Evolutionary conservation across 1,140 invertebrate genomes (phyloP), one percentile per base, ranked within the genome.

Genomic region (Monomorium pharaonis): DNA sequence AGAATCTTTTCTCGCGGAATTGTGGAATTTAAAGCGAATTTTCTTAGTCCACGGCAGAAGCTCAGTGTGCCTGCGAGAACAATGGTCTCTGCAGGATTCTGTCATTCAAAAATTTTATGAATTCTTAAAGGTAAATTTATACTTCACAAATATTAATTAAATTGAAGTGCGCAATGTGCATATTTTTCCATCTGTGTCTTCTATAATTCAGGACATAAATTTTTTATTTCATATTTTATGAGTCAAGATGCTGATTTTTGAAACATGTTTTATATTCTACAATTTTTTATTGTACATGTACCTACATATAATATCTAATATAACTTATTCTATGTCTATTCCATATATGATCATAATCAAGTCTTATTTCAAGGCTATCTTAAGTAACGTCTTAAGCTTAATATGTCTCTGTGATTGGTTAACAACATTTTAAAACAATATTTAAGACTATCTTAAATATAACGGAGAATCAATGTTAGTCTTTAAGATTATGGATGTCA

Each of bases 21-120:
- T 27, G 21, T 30, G 65, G 51, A 72, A 81, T 72, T 70, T 44
- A 72, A 24, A 58, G 18, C 14, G 78, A 72, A 72, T 83, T 83
- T 81, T 83, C n/a, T 83, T 47, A 83, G 37, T 9, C 9, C 78
- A 14, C 37, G 24, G 18, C 18, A 24, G 21, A 74, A 47, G 18
- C 51, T 58, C 24, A 72, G 47, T 72, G 37, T 60, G 18, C 7
- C 12, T 44, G 18, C 65, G 24, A 69, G 1, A 24, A n/a, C n/a
- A 47, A 58, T 62, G 72, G 56, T 54, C 27, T 14, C 27, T 30
- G 37, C 24, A 21, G 51, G 10, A 58, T 33, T 72, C 18, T 24
- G 24, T 74, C 51, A 33, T 70, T 47, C 16, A 30, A 72, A n/a
- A 72, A 44, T 44, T 72, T 58, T 72, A 30, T 60, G 9, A 74